Percentiles rank a stretch among this genome's conserved stretches.
Evolutionary conservation across 1,140 invertebrate genomes (phyloP).

Genomic region (Drosophila nasuta): DNA sequence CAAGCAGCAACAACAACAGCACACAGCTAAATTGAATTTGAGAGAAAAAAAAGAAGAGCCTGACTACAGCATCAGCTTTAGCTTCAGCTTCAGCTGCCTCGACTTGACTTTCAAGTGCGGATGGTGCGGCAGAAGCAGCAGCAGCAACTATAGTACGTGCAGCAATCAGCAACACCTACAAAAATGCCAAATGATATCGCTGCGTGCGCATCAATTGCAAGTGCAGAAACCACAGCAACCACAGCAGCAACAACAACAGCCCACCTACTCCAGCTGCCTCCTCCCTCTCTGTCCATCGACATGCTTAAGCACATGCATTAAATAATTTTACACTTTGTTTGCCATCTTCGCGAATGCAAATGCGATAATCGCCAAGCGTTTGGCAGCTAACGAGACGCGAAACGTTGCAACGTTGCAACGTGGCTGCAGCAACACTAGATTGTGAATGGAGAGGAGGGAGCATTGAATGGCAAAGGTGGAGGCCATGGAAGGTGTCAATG

Average conservation of each 20-base stretch:
- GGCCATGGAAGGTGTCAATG: slow-evolving; percentile 7
- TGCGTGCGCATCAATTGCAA: slow-evolving; percentile 70
- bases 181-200: slow-evolving; percentile 75
- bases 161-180: slow-evolving; percentile 82
- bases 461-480: not conserved
- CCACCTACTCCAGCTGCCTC: slow-evolving; percentile 52
- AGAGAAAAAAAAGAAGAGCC: slow-evolving; percentile 54
- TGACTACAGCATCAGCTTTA: slow-evolving; percentile 44
- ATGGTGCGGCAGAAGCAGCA: slow-evolving; percentile 26
- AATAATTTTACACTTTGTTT: slow-evolving; percentile 84
- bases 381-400: slow-evolving; percentile 71
- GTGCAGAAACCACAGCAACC: slow-evolving; percentile 12
- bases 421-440: slow-evolving; percentile 26
- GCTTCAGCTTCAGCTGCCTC: slow-evolving; percentile 36
- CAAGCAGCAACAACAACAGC: slow-evolving; percentile 60
- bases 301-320: slow-evolving; percentile 69
- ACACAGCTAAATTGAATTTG: slow-evolving; percentile 75
- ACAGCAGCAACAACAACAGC: slow-evolving; percentile 19
- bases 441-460: not conserved
- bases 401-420: slow-evolving; percentile 52
- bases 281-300: slow-evolving; percentile 7
- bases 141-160: slow-evolving; percentile 56
- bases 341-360: slow-evolving; percentile 67
- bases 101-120: slow-evolving; percentile 59
- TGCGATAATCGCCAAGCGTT: slow-evolving; percentile 78